Base-by-base conservation (phyloP, 2,797 vertebrate species). In the Falco concolor region DNA sequence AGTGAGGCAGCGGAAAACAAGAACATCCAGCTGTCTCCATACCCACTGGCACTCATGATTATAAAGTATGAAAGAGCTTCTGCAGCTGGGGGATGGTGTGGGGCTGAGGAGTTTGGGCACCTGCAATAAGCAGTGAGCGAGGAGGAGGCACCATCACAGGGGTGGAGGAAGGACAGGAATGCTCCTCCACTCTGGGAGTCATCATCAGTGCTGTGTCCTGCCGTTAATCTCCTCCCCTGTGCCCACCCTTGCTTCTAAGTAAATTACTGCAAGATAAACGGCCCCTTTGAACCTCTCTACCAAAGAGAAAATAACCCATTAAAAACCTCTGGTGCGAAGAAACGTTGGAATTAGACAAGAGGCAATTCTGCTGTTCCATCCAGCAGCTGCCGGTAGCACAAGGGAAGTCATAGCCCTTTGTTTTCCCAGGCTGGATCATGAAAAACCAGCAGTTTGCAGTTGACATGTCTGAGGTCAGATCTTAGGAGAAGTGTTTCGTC, bases 381-480 rank as follows among this genome's bases (percentile, higher is more conserved):
- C 72, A 17, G 13, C 0, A 54, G 54, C 28, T 0, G 2, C 6
- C 27, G 4, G 8, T 20, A 9, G 50, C 1, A 0, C 42, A 14
- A 38, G 40, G 77, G 25, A 45, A 13, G 61, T n/a, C 28, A 34
- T 0, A 3, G 40, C 5, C 22, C 1, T 1, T 8, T 54, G 2
- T 40, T 42, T 53, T 47, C 40, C 40, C 40, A 15, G 52, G n/a
- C 27, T 60, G 22, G 59, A 50, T 32, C 15, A 1, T 13, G 20
- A 14, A 44, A 57, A 80, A 22, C 24, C 12, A n/a, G 28, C n/a
- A 10, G 40, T 53, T 40, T 59, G 60, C 53, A 72, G 36, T 22
- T 28, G 15, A 23, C 42, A 12, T 36, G 32, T 3, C 57, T 50
- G 53, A 28, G 53, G n/a, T n/a, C 11, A 38, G 60, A 27, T 50